A percentile compares a stretch with the other conserved stretches of the same genome.
Evolutionary conservation across 2,888 invertebrate genomes (phyloP).

Genomic region (Geotrupes spiniger): DNA sequence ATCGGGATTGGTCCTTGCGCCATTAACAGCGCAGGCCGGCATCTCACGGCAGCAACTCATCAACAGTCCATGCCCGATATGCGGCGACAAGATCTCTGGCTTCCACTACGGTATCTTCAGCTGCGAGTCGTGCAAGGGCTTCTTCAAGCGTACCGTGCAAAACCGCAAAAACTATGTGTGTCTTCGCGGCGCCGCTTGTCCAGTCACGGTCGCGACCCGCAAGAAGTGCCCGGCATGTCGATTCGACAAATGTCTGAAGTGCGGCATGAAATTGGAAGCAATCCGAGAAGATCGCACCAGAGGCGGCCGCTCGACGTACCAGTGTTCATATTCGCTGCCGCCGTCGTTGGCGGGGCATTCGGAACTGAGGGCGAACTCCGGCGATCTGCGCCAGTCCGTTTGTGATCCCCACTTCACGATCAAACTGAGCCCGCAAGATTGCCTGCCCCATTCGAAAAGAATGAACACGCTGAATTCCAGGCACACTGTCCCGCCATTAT

Average conservation of each 20-base stretch:
- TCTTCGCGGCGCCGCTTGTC: slow-evolving; percentile 84
- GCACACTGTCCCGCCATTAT: slow-evolving; percentile 60
- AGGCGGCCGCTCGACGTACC: slow-evolving; percentile 94
- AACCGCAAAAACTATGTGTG: slow-evolving; percentile 97
- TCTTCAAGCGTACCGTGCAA: slow-evolving; percentile 98
- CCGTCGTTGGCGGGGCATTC: slow-evolving; percentile 56
- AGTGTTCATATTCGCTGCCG: slow-evolving; percentile 88
- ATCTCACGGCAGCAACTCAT: slow-evolving; percentile 87
- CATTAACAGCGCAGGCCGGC: slow-evolving; percentile 67
- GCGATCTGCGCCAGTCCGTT: slow-evolving; percentile 48
- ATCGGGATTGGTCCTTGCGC: slow-evolving; percentile 45
- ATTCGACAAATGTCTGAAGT: slow-evolving; percentile 91
- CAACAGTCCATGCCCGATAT: slow-evolving; percentile 91
- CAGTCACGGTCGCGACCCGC: slow-evolving; percentile 87
- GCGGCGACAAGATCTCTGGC: slow-evolving; percentile 93
- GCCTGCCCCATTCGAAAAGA: slow-evolving; percentile 37
- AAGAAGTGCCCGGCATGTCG: slow-evolving; percentile 97
- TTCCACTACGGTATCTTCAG: slow-evolving; percentile 98
- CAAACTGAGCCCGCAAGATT: slow-evolving; percentile 53
- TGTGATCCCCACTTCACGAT: slow-evolving; percentile 46
- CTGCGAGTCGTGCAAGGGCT: slow-evolving; percentile 97
- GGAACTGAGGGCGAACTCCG: slow-evolving; percentile 48
- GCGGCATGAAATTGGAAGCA: slow-evolving; percentile 97
- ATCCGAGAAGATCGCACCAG: slow-evolving; percentile 93
- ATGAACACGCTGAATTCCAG: slow-evolving; percentile 27